Base-by-base conservation (phyloP, 2,113 vertebrate genomes). In the Aythya baeri region DNA sequence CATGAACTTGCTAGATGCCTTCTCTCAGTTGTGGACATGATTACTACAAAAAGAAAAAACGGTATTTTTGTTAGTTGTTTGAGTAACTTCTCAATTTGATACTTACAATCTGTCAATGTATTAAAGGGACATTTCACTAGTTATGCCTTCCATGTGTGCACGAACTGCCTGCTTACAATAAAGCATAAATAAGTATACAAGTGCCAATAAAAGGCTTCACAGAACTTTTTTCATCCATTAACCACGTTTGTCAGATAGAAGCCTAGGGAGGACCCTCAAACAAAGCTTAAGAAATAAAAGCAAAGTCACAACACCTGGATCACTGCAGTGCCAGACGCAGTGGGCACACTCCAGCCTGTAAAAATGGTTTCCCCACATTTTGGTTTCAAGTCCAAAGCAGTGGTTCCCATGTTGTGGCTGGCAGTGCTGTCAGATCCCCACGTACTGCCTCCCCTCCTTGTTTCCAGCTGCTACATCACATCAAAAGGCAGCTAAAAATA, bases 401-500 rank as follows among this genome's bases (percentile, higher is more conserved):
- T 17, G 67, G 55, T 76, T 94, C 95, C 71, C 81, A 91, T 83
- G 54, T 3, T 52, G 59, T 36, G 49, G 46, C 8, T 87, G 80
- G 65, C 91, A 97, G 70, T 21, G 61, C 87, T 93, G 85, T 83
- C 85, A 75, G 91, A 94, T 93, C 94, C 94, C 88, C 92, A 86
- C 71, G 79, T 49, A 76, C 74, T 61, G 77, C 88, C 94, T 93
- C 80, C 68, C 61, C 85, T 92, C 78, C 94, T 94, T 82, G 86
- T 96, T 96, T 95, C 93, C 97, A 97, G 96, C 97, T 97, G 97
- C 96, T 95, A 82, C 85, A 94, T 95, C 91, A 94, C 89, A 97
- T 97, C 97, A 97, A 97, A 97, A 96, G 96, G 83, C 92, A 96
- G 94, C 97, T 97, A 97, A 97, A 97, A 97, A 97, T 97, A 97